Percentiles rank a stretch among this genome's conserved stretches.
phyloP scores from a whole-genome alignment of 2,888 invertebrate species.

The Pimpla rufipes region DNA sequence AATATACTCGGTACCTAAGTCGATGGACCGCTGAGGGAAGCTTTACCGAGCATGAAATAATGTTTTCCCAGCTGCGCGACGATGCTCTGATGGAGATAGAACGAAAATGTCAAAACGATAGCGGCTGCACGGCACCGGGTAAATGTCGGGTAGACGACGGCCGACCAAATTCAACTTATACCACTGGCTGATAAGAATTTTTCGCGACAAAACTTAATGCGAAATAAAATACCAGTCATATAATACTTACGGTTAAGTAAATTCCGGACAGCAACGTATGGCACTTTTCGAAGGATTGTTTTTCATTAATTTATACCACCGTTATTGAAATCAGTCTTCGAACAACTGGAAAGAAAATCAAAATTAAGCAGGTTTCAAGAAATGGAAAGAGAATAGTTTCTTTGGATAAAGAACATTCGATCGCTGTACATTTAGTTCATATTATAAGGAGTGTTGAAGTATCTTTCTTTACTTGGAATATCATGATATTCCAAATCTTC shows the following conservation, averaged over 20 bases:
- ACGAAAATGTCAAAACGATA: conserved; percentile 34
- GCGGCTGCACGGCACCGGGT: neutral
- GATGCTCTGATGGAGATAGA: conserved; percentile 15
- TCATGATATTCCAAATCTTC: no score
- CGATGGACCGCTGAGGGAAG: conserved; percentile 24
- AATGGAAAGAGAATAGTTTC: no score
- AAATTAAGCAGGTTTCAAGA: no score
- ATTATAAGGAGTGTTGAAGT: no score
- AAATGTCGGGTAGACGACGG: conserved; percentile 23
- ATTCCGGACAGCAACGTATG: neutral
- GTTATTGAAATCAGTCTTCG: no score
- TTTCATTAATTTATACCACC: no score
- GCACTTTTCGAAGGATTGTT: no score
- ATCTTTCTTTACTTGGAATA: no score
- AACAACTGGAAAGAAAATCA: no score
- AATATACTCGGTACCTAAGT: conserved; percentile 13
- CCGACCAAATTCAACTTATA: conserved; percentile 42
- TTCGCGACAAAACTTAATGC: neutral
- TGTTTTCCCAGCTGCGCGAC: conserved; percentile 24
- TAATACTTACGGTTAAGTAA: neutral
- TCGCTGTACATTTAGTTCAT: no score
- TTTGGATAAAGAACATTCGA: no score
- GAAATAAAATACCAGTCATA: neutral
- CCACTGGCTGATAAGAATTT: conserved; percentile 20
- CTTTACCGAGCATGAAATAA: conserved; percentile 47